Percentiles rank a stretch among this genome's conserved stretches.
phyloP scores from a whole-genome alignment of 64 coral and sea anemone genomes.

The Anthopleura sola region DNA sequence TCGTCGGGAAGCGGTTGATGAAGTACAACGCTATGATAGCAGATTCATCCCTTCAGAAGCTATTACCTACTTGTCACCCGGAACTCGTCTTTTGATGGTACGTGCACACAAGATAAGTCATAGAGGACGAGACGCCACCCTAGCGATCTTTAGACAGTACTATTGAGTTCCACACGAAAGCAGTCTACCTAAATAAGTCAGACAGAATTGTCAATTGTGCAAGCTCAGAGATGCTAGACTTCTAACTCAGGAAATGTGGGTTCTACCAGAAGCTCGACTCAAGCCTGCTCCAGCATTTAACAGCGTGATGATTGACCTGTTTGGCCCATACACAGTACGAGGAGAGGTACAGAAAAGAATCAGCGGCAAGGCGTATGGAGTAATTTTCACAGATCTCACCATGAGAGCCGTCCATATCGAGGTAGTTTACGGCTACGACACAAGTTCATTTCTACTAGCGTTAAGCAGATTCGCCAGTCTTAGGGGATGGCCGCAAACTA shows the following conservation, averaged over 20 bases:
- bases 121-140: conserved; percentile 48
- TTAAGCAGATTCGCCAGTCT: conserved; percentile 64
- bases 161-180: conserved; percentile 49
- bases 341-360: conserved; percentile 52
- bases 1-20: conserved; percentile 45
- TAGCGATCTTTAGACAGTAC: conserved; percentile 36
- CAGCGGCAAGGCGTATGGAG: conserved; percentile 53
- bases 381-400: conserved; percentile 48
- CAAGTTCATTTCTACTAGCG: not conserved
- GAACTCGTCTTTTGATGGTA: conserved; percentile 61
- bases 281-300: conserved; percentile 51
- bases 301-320: conserved; percentile 41
- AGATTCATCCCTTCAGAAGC: conserved; percentile 46
- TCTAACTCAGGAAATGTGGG: conserved; percentile 53
- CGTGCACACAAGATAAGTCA: conserved; percentile 51
- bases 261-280: conserved; percentile 43
- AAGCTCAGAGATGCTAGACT: conserved; percentile 40
- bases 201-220: conserved; percentile 46
- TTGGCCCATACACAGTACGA: conserved; percentile 32
- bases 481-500: conserved; percentile 36
- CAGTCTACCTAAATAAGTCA: conserved; percentile 53
- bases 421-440: conserved; percentile 14
- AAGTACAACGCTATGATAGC: conserved; percentile 64
- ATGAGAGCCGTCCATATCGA: conserved; percentile 63
- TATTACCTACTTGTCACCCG: conserved; percentile 52